Evolutionary conservation across 2,113 vertebrate genomes (phyloP).

Genomic region (Psephotus haematonotus): DNA sequence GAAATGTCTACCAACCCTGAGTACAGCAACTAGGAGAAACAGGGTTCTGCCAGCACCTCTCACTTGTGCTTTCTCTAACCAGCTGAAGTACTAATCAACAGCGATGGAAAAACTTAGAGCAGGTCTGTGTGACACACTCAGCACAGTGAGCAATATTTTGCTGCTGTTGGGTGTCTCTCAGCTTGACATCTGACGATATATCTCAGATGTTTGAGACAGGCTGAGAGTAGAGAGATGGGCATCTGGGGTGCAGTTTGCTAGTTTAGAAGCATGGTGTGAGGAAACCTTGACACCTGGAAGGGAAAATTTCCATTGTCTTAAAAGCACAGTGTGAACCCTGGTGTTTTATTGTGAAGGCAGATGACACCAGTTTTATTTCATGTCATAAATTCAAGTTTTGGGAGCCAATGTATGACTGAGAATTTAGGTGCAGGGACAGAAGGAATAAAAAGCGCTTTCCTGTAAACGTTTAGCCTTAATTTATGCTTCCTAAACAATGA

Average conservation of each 20-base stretch:
- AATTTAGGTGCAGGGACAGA: not conserved
- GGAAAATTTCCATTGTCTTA: not conserved
- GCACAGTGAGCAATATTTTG: not conserved
- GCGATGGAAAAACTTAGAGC: not conserved
- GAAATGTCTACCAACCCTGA: not conserved
- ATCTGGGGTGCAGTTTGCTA: constrained; percentile 22
- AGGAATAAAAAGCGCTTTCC: not conserved
- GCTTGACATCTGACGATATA: not conserved
- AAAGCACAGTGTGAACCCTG: not conserved
- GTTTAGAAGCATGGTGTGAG: not conserved
- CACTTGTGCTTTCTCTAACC: not conserved
- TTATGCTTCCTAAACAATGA: not conserved
- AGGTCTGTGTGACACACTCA: not conserved
- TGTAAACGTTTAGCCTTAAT: not conserved
- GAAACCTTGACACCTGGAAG: constrained; percentile 12
- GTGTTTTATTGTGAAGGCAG: not conserved
- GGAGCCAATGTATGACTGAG: not conserved
- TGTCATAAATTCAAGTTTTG: not conserved
- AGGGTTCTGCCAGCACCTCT: not conserved
- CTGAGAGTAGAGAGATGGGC: not conserved
- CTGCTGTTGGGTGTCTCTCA: not conserved
- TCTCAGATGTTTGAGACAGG: not conserved
- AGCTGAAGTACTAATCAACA: not conserved
- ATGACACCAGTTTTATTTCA: not conserved
- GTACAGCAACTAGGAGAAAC: not conserved